Evolutionary conservation across 2,113 vertebrate genomes (phyloP), one percentile per base, ranked within the genome.

Genomic region (Phrynosoma platyrhinos): DNA sequence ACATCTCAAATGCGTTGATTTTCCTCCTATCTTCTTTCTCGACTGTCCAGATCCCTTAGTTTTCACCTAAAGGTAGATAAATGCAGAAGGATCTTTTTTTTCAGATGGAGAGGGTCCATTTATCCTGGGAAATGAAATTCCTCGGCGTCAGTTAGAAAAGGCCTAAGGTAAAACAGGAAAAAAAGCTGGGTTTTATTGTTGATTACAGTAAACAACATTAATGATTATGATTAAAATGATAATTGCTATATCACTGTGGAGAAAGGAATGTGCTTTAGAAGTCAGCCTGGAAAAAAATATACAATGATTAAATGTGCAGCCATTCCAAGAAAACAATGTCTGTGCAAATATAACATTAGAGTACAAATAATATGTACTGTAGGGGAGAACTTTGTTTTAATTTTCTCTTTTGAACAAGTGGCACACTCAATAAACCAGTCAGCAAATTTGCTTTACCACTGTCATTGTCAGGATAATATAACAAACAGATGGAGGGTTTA

Each of bases 401-500:
- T 81, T 91, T 93, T 85, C 88, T 91, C 90, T 90, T 92, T 92
- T 91, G 84, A 94, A 91, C 84, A 94, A 91, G 82, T 23, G 62
- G 1, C 75, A 92, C 79, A 90, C 72, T 93, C 86, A 91, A 88
- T 93, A 95, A 96, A 96, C 95, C 32, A 93, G 87, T 83, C 88
- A 94, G 79, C 94, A 95, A 94, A 94, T 96, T 93, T 93, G 53
- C 30, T 92, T 92, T 93, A 84, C 72, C 52, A 77, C 88, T 91
- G 68, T 91, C 85, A 92, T 92, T 92, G 72, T 94, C 87, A 92
- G 53, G 78, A 93, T 93, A 95, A 94, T 93, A 79, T 88, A 91
- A 86, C 47, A 95, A 96, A 91, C 85, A 96, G 92, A 95, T 92
- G 89, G 92, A 95, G 79, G 75, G 86, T 93, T 94, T 95, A 92